These are phyloP conservation scores for Sula dactylatra DNA, from an alignment of 2,113 vertebrate species.

Conservation along the genomic window DNA sequence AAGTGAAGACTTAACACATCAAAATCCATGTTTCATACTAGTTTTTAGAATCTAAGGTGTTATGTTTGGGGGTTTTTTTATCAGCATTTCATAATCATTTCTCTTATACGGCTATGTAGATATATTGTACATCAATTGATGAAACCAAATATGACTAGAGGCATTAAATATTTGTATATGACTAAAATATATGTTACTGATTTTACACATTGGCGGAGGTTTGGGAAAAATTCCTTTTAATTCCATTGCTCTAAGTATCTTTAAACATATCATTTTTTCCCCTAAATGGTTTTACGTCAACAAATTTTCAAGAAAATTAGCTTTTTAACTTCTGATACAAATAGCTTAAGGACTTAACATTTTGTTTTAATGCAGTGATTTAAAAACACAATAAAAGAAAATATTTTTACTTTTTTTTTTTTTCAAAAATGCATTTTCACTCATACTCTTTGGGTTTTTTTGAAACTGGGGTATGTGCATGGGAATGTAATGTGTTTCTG, in stretches of 20 bases:
- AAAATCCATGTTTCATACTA: background rate
- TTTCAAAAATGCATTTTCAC: background rate
- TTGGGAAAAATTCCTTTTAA: background rate
- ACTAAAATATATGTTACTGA: background rate
- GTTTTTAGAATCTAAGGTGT: background rate
- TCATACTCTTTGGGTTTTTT: background rate
- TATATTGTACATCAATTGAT: background rate
- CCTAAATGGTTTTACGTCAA: background rate
- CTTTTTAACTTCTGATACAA: background rate
- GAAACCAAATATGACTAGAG: background rate
- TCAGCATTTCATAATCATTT: background rate
- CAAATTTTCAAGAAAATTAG: background rate
- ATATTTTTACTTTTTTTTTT: background rate
- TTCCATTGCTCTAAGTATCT: background rate
- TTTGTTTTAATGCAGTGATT: background rate
- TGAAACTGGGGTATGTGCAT: accelerated
- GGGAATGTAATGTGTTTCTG: background rate
- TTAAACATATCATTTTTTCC: background rate
- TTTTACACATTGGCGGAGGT: background rate
- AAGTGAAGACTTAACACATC: background rate
- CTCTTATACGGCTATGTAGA: background rate
- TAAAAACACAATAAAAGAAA: background rate
- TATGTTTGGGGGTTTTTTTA: background rate
- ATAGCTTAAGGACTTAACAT: background rate
- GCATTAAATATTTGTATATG: background rate